These are phyloP conservation scores for Eretmodus cyanostictus DNA, from an alignment of 2,113 vertebrate genomes.

Conservation along the genomic window DNA sequence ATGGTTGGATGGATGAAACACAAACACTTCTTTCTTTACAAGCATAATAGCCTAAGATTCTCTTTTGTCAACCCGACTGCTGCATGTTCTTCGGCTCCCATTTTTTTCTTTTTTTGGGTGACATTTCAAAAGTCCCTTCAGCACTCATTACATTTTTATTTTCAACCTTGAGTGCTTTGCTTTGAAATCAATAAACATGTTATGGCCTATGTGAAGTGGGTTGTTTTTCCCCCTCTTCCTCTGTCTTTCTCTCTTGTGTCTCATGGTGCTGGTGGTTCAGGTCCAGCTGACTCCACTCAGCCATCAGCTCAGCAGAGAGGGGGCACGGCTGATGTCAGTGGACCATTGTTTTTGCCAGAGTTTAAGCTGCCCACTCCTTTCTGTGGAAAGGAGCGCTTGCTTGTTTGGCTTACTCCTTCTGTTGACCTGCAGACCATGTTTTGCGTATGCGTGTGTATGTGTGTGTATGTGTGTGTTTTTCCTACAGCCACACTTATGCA, in stretches of 20 bases:
- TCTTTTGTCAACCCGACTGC: background rate
- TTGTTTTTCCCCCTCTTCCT: accelerated
- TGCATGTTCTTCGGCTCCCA: accelerated
- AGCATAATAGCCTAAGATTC: background rate
- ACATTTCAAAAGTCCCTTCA: background rate
- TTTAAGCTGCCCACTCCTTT: background rate
- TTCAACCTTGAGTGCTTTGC: background rate
- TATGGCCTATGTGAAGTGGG: background rate
- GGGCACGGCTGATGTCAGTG: background rate
- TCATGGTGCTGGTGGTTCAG: background rate
- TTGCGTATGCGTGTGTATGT: background rate
- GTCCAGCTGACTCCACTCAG: background rate
- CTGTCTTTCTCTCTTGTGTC: background rate
- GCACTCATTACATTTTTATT: background rate
- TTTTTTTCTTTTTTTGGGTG: background rate
- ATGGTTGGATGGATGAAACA: background rate
- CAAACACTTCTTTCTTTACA: background rate
- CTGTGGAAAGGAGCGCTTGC: background rate
- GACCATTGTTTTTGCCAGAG: background rate
- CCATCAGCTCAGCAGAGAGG: background rate
- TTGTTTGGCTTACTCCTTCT: background rate
- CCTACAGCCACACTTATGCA: background rate
- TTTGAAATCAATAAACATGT: background rate
- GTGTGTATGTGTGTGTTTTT: background rate
- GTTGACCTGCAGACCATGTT: background rate